A percentile compares a stretch with the other conserved stretches of the same genome.
Evolutionary conservation across 1,140 invertebrate genomes (phyloP).

Genomic region (Maniola jurtina): DNA sequence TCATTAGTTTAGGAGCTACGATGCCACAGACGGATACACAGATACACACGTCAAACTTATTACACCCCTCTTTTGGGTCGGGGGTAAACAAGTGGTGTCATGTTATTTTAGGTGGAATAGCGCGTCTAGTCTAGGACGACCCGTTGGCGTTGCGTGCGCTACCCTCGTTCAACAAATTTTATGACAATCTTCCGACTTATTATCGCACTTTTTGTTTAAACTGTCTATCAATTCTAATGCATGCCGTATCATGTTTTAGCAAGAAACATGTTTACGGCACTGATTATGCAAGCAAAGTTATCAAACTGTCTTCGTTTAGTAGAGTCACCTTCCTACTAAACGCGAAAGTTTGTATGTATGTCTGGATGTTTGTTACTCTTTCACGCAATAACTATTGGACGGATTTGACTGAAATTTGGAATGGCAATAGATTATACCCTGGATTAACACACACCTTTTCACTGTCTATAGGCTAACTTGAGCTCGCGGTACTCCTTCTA

Average conservation of each 20-base stretch:
- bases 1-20: too few relatives aligned
- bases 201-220: constrained; percentile 71
- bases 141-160: constrained; percentile 44
- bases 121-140: constrained; percentile 7
- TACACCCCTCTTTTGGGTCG: too few relatives aligned
- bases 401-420: too few relatives aligned
- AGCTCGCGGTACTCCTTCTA: too few relatives aligned
- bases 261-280: constrained; percentile 27
- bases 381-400: too few relatives aligned
- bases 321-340: not conserved
- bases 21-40: too few relatives aligned
- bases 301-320: not conserved
- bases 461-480: too few relatives aligned
- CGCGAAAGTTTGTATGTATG: too few relatives aligned
- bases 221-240: constrained; percentile 49
- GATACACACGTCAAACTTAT: too few relatives aligned
- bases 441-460: too few relatives aligned
- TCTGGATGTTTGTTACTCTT: too few relatives aligned
- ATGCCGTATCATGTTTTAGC: constrained; percentile 42
- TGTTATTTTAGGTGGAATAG: constrained; percentile 20
- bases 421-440: too few relatives aligned
- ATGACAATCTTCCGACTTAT: constrained; percentile 64
- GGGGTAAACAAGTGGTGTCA: constrained; percentile 20
- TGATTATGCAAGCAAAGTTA: constrained; percentile 18
- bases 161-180: constrained; percentile 58